Evolutionary conservation across 2,888 invertebrate genomes (phyloP), one percentile per base, ranked within the genome.

Genomic region (Imbricaverruca yamaguchii): DNA sequence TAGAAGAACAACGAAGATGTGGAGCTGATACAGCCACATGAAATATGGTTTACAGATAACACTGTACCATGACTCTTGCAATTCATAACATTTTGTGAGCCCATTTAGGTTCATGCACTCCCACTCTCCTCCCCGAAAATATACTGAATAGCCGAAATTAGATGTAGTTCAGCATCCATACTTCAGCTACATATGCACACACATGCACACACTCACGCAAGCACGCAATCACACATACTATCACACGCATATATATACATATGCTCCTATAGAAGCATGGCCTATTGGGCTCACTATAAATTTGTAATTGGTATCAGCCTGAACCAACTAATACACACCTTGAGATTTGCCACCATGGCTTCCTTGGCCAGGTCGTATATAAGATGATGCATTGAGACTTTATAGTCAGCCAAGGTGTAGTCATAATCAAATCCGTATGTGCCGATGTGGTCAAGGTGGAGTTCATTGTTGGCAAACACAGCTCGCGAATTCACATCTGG

Each of bases 401-500:
- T 96, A 87, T 98, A 98, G 85, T 95, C 94, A 0, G 98, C 98
- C 85, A 98, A 88, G 0, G 98, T 98, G 88, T 98, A 98, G 88
- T 98, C 98, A 89, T 98, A 98, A 88, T 98, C 98, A 89, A 98
- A 98, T 74, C 98, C 96, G 89, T 97, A 97, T 0, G 97, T 95
- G 86, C 94, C 92, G 69, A 98, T 94, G 88, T 96, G 94, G 83
- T 93, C 91, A 81, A 98, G 89, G 87, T 97, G 94, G 82, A 98
- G 89, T 86, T 98, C 97, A 89, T 98, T 98, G 88, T 97, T 98
- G 18, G 97, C 96, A 89, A 97, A 98, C 4, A 98, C 96, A 69
- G 94, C 95, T 85, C 91, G 90, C 0, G 93, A 91, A 86, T 95
- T 93, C 0, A 96, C 95, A 90, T 95, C 93, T 86, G 92, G 91